phyloP scores from a whole-genome alignment of 2,888 invertebrate genomes.

The Aleiodes leptofemur region DNA sequence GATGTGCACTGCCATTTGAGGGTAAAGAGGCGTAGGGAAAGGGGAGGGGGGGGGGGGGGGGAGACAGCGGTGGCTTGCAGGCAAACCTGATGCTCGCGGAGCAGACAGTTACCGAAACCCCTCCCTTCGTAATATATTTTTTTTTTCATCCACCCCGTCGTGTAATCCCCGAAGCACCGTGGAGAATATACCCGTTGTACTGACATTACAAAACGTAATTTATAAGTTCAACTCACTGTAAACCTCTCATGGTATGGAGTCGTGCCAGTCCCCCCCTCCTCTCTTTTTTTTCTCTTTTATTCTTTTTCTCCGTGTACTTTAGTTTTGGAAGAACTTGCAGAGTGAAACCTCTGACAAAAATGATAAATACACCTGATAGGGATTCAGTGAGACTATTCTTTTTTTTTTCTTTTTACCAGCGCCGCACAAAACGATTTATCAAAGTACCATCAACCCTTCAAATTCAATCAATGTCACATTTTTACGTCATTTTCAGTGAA shows the following conservation, averaged over 20 bases:
- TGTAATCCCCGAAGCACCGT: constrained; percentile 51
- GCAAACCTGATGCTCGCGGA: constrained; percentile 39
- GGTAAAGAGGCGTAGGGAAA: background rate
- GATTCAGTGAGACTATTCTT: constrained; percentile 14
- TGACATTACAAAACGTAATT: constrained; percentile 53
- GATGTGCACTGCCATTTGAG: constrained; percentile 45
- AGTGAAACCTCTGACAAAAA: constrained; percentile 37
- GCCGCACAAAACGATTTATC: constrained; percentile 29
- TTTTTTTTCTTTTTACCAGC: background rate
- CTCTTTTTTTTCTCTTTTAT: background rate
- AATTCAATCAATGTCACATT: constrained; percentile 22
- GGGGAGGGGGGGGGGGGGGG: background rate
- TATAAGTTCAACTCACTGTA: constrained; percentile 53
- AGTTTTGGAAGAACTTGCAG: constrained; percentile 15
- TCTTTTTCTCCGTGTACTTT: background rate
- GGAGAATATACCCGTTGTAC: constrained; percentile 50
- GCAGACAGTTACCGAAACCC: constrained; percentile 46
- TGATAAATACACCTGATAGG: constrained; percentile 35
- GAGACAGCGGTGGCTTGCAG: constrained; percentile 13
- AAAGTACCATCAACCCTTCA: constrained; percentile 26
- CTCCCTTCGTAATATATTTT: constrained; percentile 14
- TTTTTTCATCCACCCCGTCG: constrained; percentile 45
- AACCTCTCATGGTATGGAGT: constrained; percentile 41
- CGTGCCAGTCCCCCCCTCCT: background rate
- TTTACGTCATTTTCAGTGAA: background rate